Percentiles rank a stretch among this genome's conserved stretches.
Conservation (phyloP, 2,797 vertebrate genomes). For the Taeniopygia guttata region DNA sequence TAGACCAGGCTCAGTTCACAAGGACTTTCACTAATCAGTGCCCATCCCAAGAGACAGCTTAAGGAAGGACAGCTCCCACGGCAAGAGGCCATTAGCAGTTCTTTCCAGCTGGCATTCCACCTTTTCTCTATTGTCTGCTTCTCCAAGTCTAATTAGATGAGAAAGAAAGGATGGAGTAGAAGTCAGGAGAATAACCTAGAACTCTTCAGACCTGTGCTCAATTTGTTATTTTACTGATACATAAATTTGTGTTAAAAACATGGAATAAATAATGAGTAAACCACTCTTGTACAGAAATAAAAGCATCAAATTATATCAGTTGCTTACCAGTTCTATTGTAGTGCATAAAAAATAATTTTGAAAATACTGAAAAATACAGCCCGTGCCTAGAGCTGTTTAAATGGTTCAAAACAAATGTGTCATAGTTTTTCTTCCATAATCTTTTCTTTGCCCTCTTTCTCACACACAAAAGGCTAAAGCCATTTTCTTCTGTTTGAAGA, state of each 20-base stretch:
- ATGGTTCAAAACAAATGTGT: neutral
- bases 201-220: neutral
- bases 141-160: neutral
- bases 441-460: constrained; percentile 20
- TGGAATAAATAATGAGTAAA: neutral
- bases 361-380: neutral
- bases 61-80: neutral
- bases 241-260: neutral
- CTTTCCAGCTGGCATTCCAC: neutral
- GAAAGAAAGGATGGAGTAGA: neutral
- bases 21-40: neutral
- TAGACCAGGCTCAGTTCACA: neutral
- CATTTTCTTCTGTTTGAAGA: constrained; percentile 15
- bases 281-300: neutral
- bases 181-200: neutral
- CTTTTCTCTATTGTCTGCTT: neutral
- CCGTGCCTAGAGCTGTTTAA: neutral
- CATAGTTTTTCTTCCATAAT: neutral
- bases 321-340: neutral
- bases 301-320: neutral
- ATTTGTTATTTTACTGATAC: neutral
- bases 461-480: neutral
- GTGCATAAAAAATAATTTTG: neutral
- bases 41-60: neutral
- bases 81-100: neutral